These are phyloP conservation scores for Australoheros facetus DNA, from an alignment of 2,797 vertebrate species.

Conservation along the genomic window DNA sequence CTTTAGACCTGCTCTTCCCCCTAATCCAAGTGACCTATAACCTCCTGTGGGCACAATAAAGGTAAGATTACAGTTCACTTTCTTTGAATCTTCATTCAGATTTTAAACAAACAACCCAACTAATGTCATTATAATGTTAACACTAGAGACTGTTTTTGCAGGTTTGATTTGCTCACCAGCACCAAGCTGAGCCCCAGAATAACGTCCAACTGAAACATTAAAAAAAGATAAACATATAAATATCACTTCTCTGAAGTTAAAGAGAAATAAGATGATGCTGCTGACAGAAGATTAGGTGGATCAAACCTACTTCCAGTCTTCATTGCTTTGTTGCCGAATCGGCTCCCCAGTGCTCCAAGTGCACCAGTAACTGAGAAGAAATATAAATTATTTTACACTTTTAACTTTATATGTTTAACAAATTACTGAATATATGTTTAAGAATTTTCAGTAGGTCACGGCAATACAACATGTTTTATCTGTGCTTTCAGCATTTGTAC, in stretches of 20 bases:
- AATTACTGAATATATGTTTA: too few relatives aligned
- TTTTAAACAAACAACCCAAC: neutral
- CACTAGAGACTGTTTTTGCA: neutral
- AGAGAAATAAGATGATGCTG: neutral
- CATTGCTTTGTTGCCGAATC: slow-evolving; percentile 69
- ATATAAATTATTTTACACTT: neutral
- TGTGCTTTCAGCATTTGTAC: too few relatives aligned
- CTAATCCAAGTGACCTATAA: slow-evolving; percentile 68
- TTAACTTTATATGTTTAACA: too few relatives aligned
- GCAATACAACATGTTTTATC: too few relatives aligned
- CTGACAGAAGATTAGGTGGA: neutral
- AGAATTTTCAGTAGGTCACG: too few relatives aligned
- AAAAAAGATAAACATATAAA: neutral
- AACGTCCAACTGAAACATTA: slow-evolving; percentile 66
- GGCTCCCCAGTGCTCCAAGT: slow-evolving; percentile 64
- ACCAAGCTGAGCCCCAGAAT: slow-evolving; percentile 68
- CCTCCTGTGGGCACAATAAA: slow-evolving; percentile 48
- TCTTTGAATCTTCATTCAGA: neutral
- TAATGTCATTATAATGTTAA: neutral
- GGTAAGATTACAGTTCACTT: neutral
- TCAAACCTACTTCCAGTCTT: slow-evolving; percentile 67
- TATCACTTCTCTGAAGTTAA: neutral
- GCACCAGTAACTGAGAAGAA: slow-evolving; percentile 46
- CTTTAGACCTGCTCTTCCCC: slow-evolving; percentile 62
- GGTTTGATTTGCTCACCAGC: slow-evolving; percentile 45